Percentiles rank a stretch among this genome's conserved stretches.
These are phyloP conservation scores for Lycaena phlaeas DNA, from an alignment of 2,888 invertebrate genomes.

Conservation along the genomic window DNA sequence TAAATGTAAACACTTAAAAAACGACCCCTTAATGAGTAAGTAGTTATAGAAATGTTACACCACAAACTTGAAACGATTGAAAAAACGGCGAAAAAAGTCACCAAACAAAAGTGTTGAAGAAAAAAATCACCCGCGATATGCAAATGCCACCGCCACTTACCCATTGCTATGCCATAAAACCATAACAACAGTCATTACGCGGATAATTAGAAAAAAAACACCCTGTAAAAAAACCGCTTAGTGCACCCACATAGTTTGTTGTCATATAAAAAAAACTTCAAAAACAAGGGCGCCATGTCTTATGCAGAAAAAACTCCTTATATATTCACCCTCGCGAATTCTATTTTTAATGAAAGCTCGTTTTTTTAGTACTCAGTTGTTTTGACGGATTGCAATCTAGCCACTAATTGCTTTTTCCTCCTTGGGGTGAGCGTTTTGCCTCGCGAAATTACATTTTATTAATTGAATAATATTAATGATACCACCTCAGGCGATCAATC, in stretches of 20 bases:
- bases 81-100: constrained; percentile 53
- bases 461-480: constrained; percentile 74
- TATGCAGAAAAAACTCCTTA: constrained; percentile 69
- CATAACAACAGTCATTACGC: constrained; percentile 68
- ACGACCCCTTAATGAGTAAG: constrained; percentile 58
- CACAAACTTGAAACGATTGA: constrained; percentile 61
- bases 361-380: constrained; percentile 66
- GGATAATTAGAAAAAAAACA: constrained; percentile 68
- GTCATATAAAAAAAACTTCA: constrained; percentile 48
- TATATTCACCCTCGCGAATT: constrained; percentile 70
- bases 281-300: constrained; percentile 66
- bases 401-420: constrained; percentile 73
- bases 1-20: constrained; percentile 47
- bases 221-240: constrained; percentile 70
- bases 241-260: constrained; percentile 69
- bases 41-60: constrained; percentile 63
- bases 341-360: constrained; percentile 69
- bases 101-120: constrained; percentile 51
- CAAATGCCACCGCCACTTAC: constrained; percentile 62
- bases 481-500: constrained; percentile 67
- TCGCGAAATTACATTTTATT: constrained; percentile 70
- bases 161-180: constrained; percentile 65
- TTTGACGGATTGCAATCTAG: constrained; percentile 73
- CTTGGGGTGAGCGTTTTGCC: constrained; percentile 60
- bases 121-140: constrained; percentile 61